Conservation (phyloP, 2,113 vertebrate genomes). For the Mohoua ochrocephala region DNA sequence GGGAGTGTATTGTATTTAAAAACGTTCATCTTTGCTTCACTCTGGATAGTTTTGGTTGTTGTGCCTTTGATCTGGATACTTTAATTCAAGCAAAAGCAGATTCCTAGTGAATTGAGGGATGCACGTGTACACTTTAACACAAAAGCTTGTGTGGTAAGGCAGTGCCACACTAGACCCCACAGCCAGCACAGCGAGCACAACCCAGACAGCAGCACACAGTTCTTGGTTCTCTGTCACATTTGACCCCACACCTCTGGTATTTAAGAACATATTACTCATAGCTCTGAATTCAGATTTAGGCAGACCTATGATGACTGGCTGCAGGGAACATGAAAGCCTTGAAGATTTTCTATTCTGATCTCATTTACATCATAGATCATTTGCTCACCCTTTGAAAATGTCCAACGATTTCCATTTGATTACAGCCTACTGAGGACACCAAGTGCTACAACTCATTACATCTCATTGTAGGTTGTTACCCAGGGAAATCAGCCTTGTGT, state of each 20-base stretch:
- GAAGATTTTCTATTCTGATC: background rate
- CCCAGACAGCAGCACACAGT: background rate
- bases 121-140: rapidly evolving
- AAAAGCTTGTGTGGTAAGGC: background rate
- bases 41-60: background rate
- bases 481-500: background rate
- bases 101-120: background rate
- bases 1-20: background rate
- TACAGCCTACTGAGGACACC: background rate
- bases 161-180: background rate
- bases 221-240: rapidly evolving
- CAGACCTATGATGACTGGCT: background rate
- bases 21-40: rapidly evolving
- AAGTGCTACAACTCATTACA: background rate
- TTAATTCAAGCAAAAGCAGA: background rate
- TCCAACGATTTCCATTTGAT: background rate
- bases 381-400: background rate
- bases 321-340: background rate
- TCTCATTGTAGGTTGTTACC: background rate
- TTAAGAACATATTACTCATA: background rate
- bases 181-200: background rate
- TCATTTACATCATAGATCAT: background rate
- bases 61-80: background rate
- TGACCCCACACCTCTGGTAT: background rate
- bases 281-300: background rate